Evolutionary conservation across 1,140 invertebrate species (phyloP).

Genomic region (Pristionchus pacificus): DNA sequence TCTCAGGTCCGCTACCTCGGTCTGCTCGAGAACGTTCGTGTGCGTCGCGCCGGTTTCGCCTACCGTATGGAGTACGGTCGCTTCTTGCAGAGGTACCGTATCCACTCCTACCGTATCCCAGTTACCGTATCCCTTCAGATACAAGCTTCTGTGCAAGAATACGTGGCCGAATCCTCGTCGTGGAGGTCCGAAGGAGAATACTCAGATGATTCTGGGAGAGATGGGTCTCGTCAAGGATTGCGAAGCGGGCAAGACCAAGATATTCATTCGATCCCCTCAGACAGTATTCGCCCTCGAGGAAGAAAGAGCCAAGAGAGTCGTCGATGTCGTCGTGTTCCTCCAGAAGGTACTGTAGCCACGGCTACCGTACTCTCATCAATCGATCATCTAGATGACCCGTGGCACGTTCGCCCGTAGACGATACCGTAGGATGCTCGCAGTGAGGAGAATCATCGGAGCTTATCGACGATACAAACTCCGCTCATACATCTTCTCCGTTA

Average conservation of each 20-base stretch:
- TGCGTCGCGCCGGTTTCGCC: slow-evolving; percentile 67
- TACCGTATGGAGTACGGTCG: slow-evolving; percentile 59
- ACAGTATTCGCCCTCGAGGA: slow-evolving; percentile 84
- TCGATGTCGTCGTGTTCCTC: slow-evolving; percentile 80
- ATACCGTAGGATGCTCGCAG: slow-evolving; percentile 80
- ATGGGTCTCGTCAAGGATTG: slow-evolving; percentile 76
- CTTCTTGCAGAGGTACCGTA: slow-evolving; percentile 27
- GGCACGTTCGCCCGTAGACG: slow-evolving; percentile 74
- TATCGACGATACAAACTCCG: slow-evolving; percentile 80
- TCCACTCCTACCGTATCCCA: background rate
- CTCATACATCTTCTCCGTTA: slow-evolving; percentile 71
- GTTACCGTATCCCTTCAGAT: slow-evolving; percentile 65
- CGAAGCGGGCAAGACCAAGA: slow-evolving; percentile 84
- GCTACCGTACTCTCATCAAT: slow-evolving; percentile 11
- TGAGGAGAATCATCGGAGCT: slow-evolving; percentile 73
- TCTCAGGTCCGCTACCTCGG: slow-evolving; percentile 65
- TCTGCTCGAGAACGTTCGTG: slow-evolving; percentile 67
- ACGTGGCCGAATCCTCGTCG: slow-evolving; percentile 89
- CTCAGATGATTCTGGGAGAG: slow-evolving; percentile 75
- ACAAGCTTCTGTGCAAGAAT: slow-evolving; percentile 88
- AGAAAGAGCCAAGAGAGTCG: slow-evolving; percentile 68
- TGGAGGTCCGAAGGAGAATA: slow-evolving; percentile 74
- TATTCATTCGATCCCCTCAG: slow-evolving; percentile 83
- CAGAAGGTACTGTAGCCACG: slow-evolving; percentile 70
- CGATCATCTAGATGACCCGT: slow-evolving; percentile 73